Evolutionary conservation across 1,140 invertebrate genomes (phyloP), one percentile per base, ranked within the genome.

Genomic region (Trialeurodes vaporariorum): DNA sequence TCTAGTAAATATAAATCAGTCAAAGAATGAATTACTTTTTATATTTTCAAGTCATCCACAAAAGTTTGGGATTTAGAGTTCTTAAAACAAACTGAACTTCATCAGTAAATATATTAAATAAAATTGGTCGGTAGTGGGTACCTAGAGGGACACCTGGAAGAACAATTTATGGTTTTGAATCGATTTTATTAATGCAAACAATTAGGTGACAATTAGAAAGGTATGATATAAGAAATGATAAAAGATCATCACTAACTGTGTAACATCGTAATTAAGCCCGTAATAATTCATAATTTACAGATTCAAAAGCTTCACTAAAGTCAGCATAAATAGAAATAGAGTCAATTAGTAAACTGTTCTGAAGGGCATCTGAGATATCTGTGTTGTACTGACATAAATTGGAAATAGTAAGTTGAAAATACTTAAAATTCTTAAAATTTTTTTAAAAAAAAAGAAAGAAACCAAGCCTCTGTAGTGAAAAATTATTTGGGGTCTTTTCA

Each of bases 231-330:
- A 68, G 25, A 25, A 58, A 68, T 17, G 22, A n/a, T 61, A 65
- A 59, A 25, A 68, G 26, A 23, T 25, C 26, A 61, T 25, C 59
- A 34, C 13, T 21, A 23, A 68, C 25, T 1, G 59, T 63, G 9
- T 27, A 34, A 34, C 26, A 12, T 49, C 24, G 1, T 2, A 68
- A 22, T 22, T 65, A 65, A 11, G 11, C 17, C 22, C 34, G 25
- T 25, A 66, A 40, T 27, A 69, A 24, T 23, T 65, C 21, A 24
- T 59, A 2, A 61, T 66, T 34, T 2, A 70, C 69, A 59, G 24
- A 61, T 25, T 70, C 61, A 49, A 63, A 69, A 22, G 59, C 63
- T 68, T 71, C 69, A 9, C 13, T 61, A 1, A 71, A 63, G 63
- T 71, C 64, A 2, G 66, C 65, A 34, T 69, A 69, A 17, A 64